Conservation (phyloP, 92 coral and sea anemone genomes). For the Palythoa grandis region DNA sequence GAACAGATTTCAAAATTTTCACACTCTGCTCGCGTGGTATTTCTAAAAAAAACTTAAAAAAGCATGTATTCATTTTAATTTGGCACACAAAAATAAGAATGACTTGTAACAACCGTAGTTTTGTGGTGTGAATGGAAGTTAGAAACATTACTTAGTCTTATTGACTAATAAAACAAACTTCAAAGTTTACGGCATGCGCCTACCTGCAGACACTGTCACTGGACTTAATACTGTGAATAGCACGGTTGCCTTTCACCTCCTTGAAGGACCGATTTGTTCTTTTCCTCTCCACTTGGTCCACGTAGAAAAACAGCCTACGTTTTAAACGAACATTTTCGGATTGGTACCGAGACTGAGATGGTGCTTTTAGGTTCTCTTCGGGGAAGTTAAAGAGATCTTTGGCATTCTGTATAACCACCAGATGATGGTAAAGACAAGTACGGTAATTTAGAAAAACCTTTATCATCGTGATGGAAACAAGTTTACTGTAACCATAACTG, state of each 20-base stretch:
- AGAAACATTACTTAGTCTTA: not conserved
- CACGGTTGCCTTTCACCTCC: slow-evolving; percentile 52
- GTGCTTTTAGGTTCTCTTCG: slow-evolving; percentile 6
- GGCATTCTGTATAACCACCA: slow-evolving; percentile 54
- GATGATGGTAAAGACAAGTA: not conserved
- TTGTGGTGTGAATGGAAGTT: not conserved
- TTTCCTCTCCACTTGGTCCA: slow-evolving; percentile 15
- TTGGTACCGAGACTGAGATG: slow-evolving; percentile 54
- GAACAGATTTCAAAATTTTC: too few species aligned
- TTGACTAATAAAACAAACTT: not conserved
- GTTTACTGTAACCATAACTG: not conserved
- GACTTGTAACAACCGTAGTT: not conserved
- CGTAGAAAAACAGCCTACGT: slow-evolving; percentile 51
- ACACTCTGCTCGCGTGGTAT: too few species aligned
- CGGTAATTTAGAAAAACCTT: not conserved
- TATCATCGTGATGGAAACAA: not conserved
- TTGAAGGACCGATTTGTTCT: slow-evolving; percentile 39
- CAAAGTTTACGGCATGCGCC: not conserved
- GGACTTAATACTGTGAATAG: slow-evolving; percentile 50
- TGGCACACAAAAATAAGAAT: not conserved
- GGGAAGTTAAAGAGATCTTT: slow-evolving; percentile 54
- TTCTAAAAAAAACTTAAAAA: not conserved
- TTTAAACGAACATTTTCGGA: slow-evolving; percentile 45
- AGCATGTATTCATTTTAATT: not conserved
- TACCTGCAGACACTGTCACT: slow-evolving; percentile 23